Base-by-base conservation (phyloP, 1,140 invertebrate genomes). In the Phocides pigmalion region DNA sequence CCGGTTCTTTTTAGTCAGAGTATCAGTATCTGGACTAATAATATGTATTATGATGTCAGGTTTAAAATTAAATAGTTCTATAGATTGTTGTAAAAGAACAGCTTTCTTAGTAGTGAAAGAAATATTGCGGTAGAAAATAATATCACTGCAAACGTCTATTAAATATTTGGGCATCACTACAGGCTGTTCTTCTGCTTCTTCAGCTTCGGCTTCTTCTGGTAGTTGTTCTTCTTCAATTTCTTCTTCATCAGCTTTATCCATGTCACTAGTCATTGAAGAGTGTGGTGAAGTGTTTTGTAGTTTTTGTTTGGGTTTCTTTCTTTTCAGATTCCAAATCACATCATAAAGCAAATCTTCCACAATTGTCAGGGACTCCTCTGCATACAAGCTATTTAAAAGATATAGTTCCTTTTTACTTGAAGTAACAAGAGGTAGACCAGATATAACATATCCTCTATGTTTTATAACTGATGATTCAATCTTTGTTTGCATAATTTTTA, bases 391-490 rank as follows among this genome's bases (percentile, higher is more conserved):
- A 74, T 88, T 58, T 71, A 75, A 51, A 20, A 76, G 66, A 41
- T 74, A 79, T 68, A 74, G 25, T 20, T 70, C 64, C 32, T 47
- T 68, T 63, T 68, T 66, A 62, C 79, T 75, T 41, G 89, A 88
- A 1, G 87, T 85, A 32, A 94, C 81, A 11, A 94, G 59, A n/a
- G 94, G 94, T 37, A 94, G 68, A 11, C 93, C 94, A 35, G 93
- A 93, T 58, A 94, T 72, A 4, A 94, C 84, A 83, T 93, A 94
- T 12, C 94, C 94, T 70, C 92, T 86, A 73, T 94, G 93, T 63
- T 82, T 72, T 15, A 93, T 79, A n/a, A 84, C 87, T 12, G 90
- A 79, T 15, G 87, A 90, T 64, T 90, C 72, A 2, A 94, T 62
- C 68, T 92, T 91, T 58, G 79, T 74, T 47, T 93, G 81, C 11